A percentile compares a stretch with the other conserved stretches of the same genome.
Conservation (phyloP, 2,888 invertebrate genomes). For the Torymus aiolomorphi region DNA sequence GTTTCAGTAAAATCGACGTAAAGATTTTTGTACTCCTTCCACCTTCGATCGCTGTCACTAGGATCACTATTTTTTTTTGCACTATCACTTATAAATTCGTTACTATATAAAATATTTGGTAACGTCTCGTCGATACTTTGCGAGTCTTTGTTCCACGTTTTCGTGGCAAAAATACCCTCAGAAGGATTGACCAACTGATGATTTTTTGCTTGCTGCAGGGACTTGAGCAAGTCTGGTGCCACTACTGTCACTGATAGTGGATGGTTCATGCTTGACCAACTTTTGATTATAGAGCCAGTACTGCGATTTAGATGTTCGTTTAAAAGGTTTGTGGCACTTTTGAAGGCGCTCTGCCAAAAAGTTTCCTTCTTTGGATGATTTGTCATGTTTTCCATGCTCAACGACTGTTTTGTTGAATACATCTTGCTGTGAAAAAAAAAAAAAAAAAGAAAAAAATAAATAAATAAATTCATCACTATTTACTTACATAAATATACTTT, state of each 20-base stretch:
- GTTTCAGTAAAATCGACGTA: conserved; percentile 41
- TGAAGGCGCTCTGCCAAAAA: conserved; percentile 62
- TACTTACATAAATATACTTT: too few species aligned
- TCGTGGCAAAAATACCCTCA: not conserved
- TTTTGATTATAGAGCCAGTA: conserved; percentile 59
- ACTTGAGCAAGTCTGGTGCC: conserved; percentile 64
- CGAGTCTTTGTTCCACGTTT: conserved; percentile 38
- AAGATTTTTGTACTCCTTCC: conserved; percentile 52
- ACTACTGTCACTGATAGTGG: conserved; percentile 67
- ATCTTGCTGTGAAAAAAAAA: conserved; percentile 32
- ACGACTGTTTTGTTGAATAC: conserved; percentile 57
- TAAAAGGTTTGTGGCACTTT: conserved; percentile 59
- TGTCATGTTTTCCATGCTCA: conserved; percentile 41
- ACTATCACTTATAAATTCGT: conserved; percentile 47
- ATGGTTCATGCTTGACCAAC: conserved; percentile 61
- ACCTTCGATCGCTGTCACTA: conserved; percentile 45
- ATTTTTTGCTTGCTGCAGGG: conserved; percentile 60
- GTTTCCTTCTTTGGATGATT: conserved; percentile 61
- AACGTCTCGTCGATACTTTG: conserved; percentile 22
- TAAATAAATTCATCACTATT: not conserved
- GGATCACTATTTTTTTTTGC: conserved; percentile 38
- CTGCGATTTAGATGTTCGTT: conserved; percentile 62
- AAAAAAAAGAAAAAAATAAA: too few species aligned
- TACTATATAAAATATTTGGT: conserved; percentile 45
- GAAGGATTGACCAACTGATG: conserved; percentile 25